Conservation (phyloP, 2,797 vertebrate genomes). For the Pachyuromys duprasi region DNA sequence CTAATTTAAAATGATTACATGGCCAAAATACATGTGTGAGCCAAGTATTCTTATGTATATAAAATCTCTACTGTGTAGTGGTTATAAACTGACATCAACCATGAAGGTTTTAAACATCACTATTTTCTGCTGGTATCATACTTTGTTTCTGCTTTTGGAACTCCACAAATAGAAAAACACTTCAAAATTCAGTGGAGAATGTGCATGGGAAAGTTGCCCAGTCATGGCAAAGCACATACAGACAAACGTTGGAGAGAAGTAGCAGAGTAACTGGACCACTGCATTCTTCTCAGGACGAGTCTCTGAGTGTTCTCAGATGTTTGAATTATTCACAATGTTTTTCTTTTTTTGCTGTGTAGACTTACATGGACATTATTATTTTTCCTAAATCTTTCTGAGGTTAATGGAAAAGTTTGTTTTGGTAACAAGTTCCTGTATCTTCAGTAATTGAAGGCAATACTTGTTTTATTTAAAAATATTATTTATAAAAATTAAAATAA, state of each 20-base stretch:
- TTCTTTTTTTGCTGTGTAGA: background rate
- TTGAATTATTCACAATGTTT: background rate
- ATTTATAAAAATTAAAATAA: no score
- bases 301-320: background rate
- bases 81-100: background rate
- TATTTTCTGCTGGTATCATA: background rate
- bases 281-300: background rate
- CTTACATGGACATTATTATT: background rate
- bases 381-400: background rate
- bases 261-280: background rate
- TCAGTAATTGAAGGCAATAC: background rate
- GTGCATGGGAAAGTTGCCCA: background rate
- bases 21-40: background rate
- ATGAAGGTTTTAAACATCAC: background rate
- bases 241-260: background rate
- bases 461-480: background rate
- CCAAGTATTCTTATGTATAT: background rate
- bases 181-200: background rate
- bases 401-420: constrained; percentile 36
- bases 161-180: background rate
- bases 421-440: background rate
- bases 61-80: background rate
- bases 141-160: background rate
- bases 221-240: background rate
- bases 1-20: background rate